phyloP scores from a whole-genome alignment of 1,140 invertebrate genomes.

The Whitmania pigra region DNA sequence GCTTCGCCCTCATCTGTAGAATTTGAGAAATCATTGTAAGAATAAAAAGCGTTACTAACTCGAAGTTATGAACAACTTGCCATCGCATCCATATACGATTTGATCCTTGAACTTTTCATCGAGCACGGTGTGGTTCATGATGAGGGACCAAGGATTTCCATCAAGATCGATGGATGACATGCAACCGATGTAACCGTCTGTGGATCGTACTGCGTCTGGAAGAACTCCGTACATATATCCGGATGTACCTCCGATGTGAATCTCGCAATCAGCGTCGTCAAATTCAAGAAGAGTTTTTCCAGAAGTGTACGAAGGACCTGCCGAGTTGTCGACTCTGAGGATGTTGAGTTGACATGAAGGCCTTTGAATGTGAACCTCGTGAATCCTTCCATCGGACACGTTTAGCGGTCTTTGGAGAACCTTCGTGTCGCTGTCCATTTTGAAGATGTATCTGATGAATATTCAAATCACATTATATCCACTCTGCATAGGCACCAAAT shows the following conservation, averaged over 20 bases:
- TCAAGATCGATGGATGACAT: conserved; percentile 13
- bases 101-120: neutral
- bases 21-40: no score
- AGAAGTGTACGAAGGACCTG: neutral
- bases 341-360: neutral
- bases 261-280: neutral
- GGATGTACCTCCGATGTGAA: conserved; percentile 6
- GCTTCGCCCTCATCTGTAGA: no score
- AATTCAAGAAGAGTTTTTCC: neutral
- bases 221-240: conserved; percentile 12
- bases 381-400: neutral
- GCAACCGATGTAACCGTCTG: conserved; percentile 3
- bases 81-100: conserved; percentile 2
- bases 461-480: no score
- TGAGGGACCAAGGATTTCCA: conserved; percentile 8
- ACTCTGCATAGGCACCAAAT: no score
- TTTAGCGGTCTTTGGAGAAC: no score
- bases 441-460: no score
- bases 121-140: neutral
- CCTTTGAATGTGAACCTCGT: conserved; percentile 7
- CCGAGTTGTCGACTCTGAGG: conserved; percentile 12
- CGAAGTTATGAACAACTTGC: neutral
- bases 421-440: no score
- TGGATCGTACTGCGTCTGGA: neutral
- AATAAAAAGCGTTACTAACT: no score